Conservation (phyloP, 2,113 vertebrate genomes). For the Orthonyx spaldingii region DNA sequence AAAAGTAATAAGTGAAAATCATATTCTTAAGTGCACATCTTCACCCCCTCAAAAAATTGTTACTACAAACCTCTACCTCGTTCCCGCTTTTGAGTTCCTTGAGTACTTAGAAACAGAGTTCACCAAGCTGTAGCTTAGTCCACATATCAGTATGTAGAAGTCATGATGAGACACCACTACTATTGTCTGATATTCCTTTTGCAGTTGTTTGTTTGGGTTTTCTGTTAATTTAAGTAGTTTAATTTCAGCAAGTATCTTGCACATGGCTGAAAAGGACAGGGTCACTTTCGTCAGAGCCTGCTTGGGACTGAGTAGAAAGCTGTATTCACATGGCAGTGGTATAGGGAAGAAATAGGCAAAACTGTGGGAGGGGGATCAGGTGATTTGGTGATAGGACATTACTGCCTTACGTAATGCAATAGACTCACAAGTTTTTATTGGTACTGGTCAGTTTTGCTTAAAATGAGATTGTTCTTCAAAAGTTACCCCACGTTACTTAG, state of each 20-base stretch:
- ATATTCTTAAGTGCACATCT: fast-evolving
- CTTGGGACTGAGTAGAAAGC: not conserved
- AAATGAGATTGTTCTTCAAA: not conserved
- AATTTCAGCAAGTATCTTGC: not conserved
- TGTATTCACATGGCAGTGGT: fast-evolving
- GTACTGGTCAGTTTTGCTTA: not conserved
- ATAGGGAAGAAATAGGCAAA: not conserved
- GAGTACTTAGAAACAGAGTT: not conserved
- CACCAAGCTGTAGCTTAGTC: fast-evolving
- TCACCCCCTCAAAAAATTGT: not conserved
- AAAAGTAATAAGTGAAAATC: not conserved
- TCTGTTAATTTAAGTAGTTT: not conserved
- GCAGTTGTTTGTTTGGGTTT: not conserved
- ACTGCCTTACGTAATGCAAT: not conserved
- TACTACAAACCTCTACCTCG: not conserved
- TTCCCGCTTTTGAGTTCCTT: not conserved
- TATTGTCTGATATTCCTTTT: not conserved
- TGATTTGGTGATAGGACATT: not conserved
- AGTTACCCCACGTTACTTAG: fast-evolving
- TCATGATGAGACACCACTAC: not conserved
- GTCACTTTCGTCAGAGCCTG: not conserved
- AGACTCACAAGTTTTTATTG: not conserved
- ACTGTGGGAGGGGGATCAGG: not conserved
- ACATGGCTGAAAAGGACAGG: not conserved
- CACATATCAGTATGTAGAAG: fast-evolving